Evolutionary conservation across 2,113 vertebrate species (phyloP).

Genomic region (Dromaius novaehollandiae): DNA sequence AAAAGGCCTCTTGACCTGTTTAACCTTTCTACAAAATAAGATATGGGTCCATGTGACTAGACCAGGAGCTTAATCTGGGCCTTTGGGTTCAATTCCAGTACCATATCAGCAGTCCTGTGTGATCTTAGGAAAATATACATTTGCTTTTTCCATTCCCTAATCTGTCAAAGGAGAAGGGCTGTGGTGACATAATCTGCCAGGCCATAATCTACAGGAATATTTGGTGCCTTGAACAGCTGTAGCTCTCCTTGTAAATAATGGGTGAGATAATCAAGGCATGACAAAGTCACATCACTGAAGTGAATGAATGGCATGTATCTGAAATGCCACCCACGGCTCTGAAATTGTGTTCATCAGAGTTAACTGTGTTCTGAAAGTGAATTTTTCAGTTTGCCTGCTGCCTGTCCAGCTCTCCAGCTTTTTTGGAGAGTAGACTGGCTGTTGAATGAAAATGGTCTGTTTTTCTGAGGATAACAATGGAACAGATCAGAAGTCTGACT

Average conservation of each 20-base stretch:
- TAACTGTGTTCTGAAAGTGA: fast-evolving
- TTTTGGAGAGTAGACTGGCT: background rate
- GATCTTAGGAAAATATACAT: background rate
- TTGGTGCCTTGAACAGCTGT: background rate
- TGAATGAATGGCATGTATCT: background rate
- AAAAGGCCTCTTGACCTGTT: too few relatives aligned
- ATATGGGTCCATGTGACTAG: background rate
- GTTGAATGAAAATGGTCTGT: background rate
- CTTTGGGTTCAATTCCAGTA: background rate
- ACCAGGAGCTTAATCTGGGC: background rate
- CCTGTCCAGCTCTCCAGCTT: background rate
- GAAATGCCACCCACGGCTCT: background rate
- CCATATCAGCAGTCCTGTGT: background rate
- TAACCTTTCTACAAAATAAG: background rate
- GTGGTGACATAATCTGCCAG: background rate
- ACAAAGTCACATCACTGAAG: background rate
- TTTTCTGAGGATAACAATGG: background rate
- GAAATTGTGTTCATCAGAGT: background rate
- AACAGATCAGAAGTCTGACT: background rate
- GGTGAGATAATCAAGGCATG: background rate
- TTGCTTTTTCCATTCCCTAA: background rate
- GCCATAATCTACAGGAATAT: background rate
- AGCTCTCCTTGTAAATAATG: background rate
- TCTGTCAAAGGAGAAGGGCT: background rate
- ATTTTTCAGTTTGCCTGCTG: background rate